Base-by-base conservation (phyloP, 1,140 invertebrate genomes). In the Caenorhabditis brenneri region DNA sequence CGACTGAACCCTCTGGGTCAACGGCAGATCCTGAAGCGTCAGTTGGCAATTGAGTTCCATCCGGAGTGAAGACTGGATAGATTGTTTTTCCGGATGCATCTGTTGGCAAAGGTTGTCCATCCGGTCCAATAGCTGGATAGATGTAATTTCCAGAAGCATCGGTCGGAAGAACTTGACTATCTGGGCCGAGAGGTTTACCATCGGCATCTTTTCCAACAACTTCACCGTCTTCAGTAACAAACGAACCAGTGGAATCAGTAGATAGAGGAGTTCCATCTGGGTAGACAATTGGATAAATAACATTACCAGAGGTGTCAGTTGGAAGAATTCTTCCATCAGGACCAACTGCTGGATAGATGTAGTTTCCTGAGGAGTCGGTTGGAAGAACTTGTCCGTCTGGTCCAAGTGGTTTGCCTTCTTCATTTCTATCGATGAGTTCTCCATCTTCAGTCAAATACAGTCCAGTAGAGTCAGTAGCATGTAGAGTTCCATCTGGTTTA, bases 381-480 rank as follows among this genome's bases (percentile, higher is more conserved):
- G 81, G 81, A 15, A 85, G 48, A 22, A 81, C 82, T 51, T 74
- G 15, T 65, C 81, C 84, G 46, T 85, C 81, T 12, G 81, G 60
- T 29, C 74, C 84, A 36, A 85, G 24, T 19, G 80, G 65, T 48
- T 48, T 31, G 5, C 84, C 84, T 49, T 78, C 49, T 12, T 42
- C n/a, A 31, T 82, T 60, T 16, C 31, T 83, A 5, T 60, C 33
- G 33, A 79, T 74, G 0, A 36, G 19, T 36, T 65, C 16, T 79
- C 81, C 79, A 31, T 81, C 31, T n/a, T 36, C 12, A 55, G 39
- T 27, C 22, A 85, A 10, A 12, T 36, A 39, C 5, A 12, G 10
- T n/a, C 84, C 84, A 60, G 49, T 48, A n/a, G 69, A 78, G 49
- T 85, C 81, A 16, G 84, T 85, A 2, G 84, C 19, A 58, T 83